Conservation (phyloP, 2,797 vertebrate genomes). For the Rhabdophis nuchalis region DNA sequence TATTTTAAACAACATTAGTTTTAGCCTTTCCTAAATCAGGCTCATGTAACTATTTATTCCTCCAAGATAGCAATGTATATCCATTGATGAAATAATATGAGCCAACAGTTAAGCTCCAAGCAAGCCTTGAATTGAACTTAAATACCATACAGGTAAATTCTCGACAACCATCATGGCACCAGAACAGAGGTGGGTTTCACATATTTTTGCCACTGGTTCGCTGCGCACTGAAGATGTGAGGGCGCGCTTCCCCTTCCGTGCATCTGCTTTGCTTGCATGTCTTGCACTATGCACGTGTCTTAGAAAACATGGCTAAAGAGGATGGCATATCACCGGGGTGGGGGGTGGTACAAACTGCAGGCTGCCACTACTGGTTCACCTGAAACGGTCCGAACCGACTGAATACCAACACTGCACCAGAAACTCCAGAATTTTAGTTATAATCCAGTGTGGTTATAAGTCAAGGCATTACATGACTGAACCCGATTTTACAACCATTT, state of each 20-base stretch:
- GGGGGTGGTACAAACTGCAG: no score
- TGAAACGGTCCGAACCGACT: no score
- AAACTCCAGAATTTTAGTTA: background rate
- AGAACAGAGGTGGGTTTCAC: no score
- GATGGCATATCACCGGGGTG: no score
- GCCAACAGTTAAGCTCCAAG: background rate
- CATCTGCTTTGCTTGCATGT: no score
- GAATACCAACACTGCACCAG: no score
- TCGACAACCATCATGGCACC: background rate
- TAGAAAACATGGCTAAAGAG: no score
- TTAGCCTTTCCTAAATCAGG: background rate
- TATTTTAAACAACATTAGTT: background rate
- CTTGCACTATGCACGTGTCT: no score
- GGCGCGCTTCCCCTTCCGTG: no score
- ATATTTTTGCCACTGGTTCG: no score
- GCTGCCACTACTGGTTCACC: no score
- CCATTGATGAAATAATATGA: background rate
- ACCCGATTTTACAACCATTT: background rate
- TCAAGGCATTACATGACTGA: background rate
- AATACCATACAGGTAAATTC: background rate
- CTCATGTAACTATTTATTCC: background rate
- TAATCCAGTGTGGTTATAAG: background rate
- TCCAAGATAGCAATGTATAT: background rate
- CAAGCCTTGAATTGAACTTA: background rate
- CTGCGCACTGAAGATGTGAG: no score